Evolutionary conservation across 2,888 invertebrate genomes (phyloP), one percentile per base, ranked within the genome.

Genomic region (Monochamus alternatus): DNA sequence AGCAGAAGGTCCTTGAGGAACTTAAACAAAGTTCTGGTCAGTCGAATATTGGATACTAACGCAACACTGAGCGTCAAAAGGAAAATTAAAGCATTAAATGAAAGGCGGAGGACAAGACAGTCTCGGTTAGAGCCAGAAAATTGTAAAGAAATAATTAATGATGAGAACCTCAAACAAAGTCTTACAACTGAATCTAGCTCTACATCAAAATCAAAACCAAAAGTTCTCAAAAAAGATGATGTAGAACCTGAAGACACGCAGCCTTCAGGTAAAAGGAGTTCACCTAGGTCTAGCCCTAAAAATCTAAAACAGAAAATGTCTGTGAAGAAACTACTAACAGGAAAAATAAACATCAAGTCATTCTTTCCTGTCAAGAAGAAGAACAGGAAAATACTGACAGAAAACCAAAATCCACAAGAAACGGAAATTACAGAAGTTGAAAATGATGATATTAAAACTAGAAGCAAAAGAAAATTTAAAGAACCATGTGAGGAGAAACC

Each of bases 11-110:
- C 86, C 7, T 75, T 87, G 43, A 79, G 87, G 63, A 86, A 82
- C 76, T 75, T 87, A 60, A 86, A 84, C 78, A 86, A 86, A 82
- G 87, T 88, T 51, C 81, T 88, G 73, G 84, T 87, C 2, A 88
- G 87, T 78, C 81, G 86, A 79, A 85, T 88, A 55, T 84, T 88
- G 67, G 88, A 88, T 78, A 86, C 85, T 8, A 87, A 84, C 75
- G 78, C 85, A 1, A 81, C 84, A 55, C 75, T 86, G 69, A 80
- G 83, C 12, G 84, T 86, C 30, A 86, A 85, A 75, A 80, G 86
- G 67, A 85, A 86, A 76, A 67, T 85, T 30, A 85, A 84, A 64
- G 82, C 79, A 52, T 77, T 83, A 58, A 82, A 82, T 31, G 83
- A 80, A 31, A 75, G 78, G 69, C 74, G 83, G 43, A 81, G 80